A percentile compares a stretch with the other conserved stretches of the same genome.
Evolutionary conservation across 92 coral and sea anemone genomes (phyloP).

Genomic region (Isaurus tuberculatus): DNA sequence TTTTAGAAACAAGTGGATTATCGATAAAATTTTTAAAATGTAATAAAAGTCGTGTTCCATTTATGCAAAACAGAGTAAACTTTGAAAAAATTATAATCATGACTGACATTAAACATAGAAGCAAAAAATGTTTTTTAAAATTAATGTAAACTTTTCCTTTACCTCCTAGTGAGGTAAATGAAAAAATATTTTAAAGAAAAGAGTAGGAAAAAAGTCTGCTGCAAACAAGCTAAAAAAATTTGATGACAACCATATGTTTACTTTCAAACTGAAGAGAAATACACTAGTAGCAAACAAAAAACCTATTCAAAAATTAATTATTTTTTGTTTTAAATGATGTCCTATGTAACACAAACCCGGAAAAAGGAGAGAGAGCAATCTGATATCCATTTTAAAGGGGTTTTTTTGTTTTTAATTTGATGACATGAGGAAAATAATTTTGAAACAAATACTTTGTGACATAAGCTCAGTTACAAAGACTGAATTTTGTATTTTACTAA

Average conservation of each 20-base stretch:
- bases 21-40: background rate
- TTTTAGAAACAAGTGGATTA: too few relatives aligned
- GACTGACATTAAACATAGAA: constrained; percentile 13
- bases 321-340: constrained; percentile 1
- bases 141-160: background rate
- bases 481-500: constrained; percentile 19
- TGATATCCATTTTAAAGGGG: constrained; percentile 10
- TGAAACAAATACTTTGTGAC: background rate
- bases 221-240: background rate
- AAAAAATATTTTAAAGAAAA: background rate
- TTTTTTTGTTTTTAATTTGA: constrained; percentile 4
- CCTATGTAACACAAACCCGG: background rate
- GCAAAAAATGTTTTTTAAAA: background rate
- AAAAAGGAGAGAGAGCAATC: constrained; percentile 1
- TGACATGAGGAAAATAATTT: constrained; percentile 18
- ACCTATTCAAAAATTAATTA: constrained; percentile 11
- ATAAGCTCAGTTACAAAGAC: background rate
- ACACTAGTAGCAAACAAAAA: constrained; percentile 21
- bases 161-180: background rate
- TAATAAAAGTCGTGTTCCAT: background rate
- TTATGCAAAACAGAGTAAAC: constrained; percentile 3
- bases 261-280: constrained; percentile 12
- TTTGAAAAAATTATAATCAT: constrained; percentile 13
- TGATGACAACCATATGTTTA: constrained; percentile 8
- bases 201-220: background rate